Evolutionary conservation across 2,888 invertebrate species (phyloP), one percentile per base, ranked within the genome.

Genomic region (Theretra japonica): DNA sequence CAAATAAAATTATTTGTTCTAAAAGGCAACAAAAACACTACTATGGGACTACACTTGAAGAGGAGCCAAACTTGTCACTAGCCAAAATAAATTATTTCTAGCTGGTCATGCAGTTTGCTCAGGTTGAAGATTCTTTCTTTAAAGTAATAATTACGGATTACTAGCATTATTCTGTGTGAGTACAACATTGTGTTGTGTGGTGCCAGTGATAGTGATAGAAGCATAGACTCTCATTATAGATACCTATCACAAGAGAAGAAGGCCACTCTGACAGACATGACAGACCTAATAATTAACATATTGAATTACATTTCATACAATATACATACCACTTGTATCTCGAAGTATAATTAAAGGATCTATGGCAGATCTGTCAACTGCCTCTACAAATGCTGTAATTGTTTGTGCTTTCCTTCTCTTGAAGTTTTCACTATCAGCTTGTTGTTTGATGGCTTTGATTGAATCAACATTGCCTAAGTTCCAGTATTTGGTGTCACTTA

Each of bases 331-430:
- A 78, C 90, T 90, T 73, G 81, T 76, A 84, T 94, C 94, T 73
- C 90, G 87, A 70, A 94, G 79, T 60, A 88, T 90, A 69, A 94
- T 86, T 41, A 94, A 81, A 50, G 94, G 92, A 77, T 94, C 93
- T 68, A 82, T 88, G 5, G 84, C 92, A 72, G 93, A 93, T 82
- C 94, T 88, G 75, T 94, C 94, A 7, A 94, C 85, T 71, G 88
- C 83, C 75, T 94, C 94, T 69, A 94, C 86, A 86, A 91, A 90
- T 68, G 90, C 94, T 57, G 85, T 86, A 4, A 94, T 86, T 62
- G 80, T 84, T 74, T 93, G 88, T 33, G 94, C 94, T 75, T 94
- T 94, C 68, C 86, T 86, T 71, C 81, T 84, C 59, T 83, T 81
- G n/a, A 92, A 76, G 73, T 88, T 87, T 4, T 93, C 92, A 71